phyloP scores from a whole-genome alignment of 2,113 vertebrate species.

The Charadrius vociferus region DNA sequence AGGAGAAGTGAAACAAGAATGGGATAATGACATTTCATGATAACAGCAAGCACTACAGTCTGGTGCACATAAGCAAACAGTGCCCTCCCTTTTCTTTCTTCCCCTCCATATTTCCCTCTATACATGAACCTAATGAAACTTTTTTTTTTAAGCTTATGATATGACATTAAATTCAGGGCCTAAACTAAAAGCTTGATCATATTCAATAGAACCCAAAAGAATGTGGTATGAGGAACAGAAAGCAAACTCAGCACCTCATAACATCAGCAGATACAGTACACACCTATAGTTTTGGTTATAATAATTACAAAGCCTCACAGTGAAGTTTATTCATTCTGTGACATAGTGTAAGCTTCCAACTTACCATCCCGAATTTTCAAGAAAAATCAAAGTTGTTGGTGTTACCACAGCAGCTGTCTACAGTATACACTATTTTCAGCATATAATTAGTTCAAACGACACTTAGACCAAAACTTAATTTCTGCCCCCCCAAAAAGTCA shows the following conservation, averaged over 20 bases:
- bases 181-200: neutral
- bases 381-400: neutral
- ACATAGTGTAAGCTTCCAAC: neutral
- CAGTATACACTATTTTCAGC: neutral
- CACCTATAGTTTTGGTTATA: neutral
- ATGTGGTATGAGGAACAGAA: neutral
- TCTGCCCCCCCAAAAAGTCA: neutral
- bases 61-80: neutral
- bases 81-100: neutral
- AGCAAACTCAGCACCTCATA: neutral
- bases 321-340: neutral
- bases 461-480: neutral
- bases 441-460: neutral
- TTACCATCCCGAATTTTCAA: neutral
- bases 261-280: neutral
- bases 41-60: neutral
- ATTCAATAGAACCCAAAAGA: neutral
- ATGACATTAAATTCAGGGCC: neutral
- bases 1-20: slow-evolving; percentile 63
- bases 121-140: neutral
- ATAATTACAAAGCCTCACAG: neutral
- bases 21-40: slow-evolving; percentile 7
- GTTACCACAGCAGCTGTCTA: neutral
- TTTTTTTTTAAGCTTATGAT: neutral
- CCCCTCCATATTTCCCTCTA: neutral